Evolutionary conservation across 1,140 invertebrate genomes (phyloP).

Genomic region (Nixonia krombeini): DNA sequence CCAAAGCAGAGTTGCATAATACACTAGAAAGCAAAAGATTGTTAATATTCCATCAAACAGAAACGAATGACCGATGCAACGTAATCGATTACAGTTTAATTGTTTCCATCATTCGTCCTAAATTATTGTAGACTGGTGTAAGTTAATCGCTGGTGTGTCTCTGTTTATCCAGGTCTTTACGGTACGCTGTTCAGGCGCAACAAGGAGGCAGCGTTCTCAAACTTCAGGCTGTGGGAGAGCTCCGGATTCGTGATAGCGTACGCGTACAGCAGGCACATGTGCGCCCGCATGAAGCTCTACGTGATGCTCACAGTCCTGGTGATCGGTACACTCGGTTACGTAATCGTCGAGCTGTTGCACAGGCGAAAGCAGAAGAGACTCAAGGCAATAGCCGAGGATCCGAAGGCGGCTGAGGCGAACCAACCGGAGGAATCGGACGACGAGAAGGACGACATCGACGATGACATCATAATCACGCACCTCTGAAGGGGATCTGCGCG

Average conservation of each 20-base stretch:
- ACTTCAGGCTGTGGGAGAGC: slow-evolving; percentile 95
- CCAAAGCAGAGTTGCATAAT: background rate
- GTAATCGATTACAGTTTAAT: too few species aligned
- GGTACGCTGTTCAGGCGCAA: slow-evolving; percentile 92
- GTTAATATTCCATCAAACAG: too few species aligned
- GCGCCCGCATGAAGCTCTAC: slow-evolving; percentile 91
- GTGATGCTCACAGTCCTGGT: slow-evolving; percentile 86
- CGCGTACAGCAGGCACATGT: slow-evolving; percentile 88
- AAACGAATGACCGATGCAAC: too few species aligned
- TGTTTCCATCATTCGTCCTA: too few species aligned
- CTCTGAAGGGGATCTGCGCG: slow-evolving; percentile 71
- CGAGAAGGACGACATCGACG: slow-evolving; percentile 87
- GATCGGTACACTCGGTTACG: slow-evolving; percentile 85
- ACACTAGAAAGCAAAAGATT: too few species aligned
- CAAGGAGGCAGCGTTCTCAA: slow-evolving; percentile 96
- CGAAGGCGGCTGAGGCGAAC: slow-evolving; percentile 75
- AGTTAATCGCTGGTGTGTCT: too few species aligned
- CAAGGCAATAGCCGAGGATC: slow-evolving; percentile 76
- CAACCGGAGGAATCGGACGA: slow-evolving; percentile 82
- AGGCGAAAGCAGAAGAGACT: slow-evolving; percentile 82
- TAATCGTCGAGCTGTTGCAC: slow-evolving; percentile 86
- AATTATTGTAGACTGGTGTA: too few species aligned
- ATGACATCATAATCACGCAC: slow-evolving; percentile 88
- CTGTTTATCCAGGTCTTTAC: slow-evolving; percentile 87
- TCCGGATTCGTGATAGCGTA: slow-evolving; percentile 94